phyloP scores from a whole-genome alignment of 2,797 vertebrate species.

The Cuculus canorus region DNA sequence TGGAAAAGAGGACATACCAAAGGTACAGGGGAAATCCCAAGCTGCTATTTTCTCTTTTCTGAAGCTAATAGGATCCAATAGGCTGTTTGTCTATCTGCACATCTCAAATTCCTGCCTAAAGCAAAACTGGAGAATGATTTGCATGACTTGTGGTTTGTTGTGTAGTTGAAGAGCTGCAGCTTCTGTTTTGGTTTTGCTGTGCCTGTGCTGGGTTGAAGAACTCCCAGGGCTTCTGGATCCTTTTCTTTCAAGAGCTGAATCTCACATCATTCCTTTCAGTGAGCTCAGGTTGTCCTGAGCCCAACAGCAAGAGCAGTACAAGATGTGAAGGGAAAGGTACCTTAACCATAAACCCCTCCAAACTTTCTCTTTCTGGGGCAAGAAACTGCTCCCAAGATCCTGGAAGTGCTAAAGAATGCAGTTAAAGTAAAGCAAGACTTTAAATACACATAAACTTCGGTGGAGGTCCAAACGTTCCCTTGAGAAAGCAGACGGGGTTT shows the following conservation, averaged over 20 bases:
- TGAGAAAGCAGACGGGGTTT: no score
- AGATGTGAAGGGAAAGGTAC: neutral
- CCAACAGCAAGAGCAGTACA: neutral
- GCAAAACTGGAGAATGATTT: neutral
- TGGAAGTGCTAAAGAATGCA: neutral
- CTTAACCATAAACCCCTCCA: neutral
- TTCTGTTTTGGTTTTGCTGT: neutral
- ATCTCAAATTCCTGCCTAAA: neutral
- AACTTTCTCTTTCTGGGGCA: neutral
- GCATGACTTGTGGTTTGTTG: neutral
- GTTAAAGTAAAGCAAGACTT: neutral
- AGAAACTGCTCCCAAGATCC: neutral
- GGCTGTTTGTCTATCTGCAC: neutral
- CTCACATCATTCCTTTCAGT: neutral
- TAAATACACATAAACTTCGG: neutral
- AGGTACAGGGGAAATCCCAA: constrained; percentile 78
- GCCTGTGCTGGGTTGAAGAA: neutral
- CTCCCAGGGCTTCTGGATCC: neutral
- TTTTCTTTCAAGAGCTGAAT: neutral
- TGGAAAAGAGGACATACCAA: constrained; percentile 86
- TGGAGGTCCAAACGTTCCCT: neutral
- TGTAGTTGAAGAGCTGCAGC: neutral
- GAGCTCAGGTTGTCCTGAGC: neutral
- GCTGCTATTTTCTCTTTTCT: neutral
- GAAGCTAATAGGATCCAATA: neutral